Percentiles rank a stretch among this genome's conserved stretches.
These are phyloP conservation scores for Chaunax sp. DNA, from an alignment of 2,797 vertebrate genomes.

Conservation along the genomic window DNA sequence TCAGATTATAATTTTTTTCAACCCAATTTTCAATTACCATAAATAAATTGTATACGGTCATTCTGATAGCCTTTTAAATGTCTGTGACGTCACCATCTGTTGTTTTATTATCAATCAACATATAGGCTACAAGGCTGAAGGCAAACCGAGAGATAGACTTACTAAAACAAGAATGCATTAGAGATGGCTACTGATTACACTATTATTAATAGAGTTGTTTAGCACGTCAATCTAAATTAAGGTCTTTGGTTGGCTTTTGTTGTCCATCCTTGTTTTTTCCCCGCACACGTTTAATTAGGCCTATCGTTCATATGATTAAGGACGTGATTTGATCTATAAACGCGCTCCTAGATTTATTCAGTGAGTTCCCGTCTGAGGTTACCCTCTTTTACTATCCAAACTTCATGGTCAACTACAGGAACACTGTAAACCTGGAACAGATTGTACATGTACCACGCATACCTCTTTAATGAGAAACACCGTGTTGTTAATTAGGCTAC, in stretches of 20 bases:
- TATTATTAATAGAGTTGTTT: too few species aligned
- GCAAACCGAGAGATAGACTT: neutral
- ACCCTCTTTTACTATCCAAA: slow-evolving; percentile 3
- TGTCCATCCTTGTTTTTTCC: neutral
- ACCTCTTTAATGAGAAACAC: neutral
- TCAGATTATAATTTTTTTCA: too few species aligned
- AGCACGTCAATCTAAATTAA: neutral
- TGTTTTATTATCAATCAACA: too few species aligned
- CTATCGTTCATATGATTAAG: neutral
- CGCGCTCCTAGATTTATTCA: neutral
- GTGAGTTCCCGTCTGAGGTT: neutral
- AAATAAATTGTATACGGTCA: neutral
- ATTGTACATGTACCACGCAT: neutral
- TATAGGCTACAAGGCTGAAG: too few species aligned
- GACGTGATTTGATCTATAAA: neutral
- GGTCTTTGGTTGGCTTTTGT: neutral
- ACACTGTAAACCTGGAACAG: neutral
- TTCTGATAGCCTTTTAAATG: neutral
- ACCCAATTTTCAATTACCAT: neutral
- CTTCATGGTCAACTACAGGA: slow-evolving; percentile 5
- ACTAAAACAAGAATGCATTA: neutral
- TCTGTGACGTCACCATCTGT: slow-evolving; percentile 17
- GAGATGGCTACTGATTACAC: too few species aligned
- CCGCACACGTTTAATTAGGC: neutral
- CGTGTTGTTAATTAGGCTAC: neutral